Percentiles rank a stretch among this genome's conserved stretches.
phyloP scores from a whole-genome alignment of 2,888 invertebrate species.

The Odontocolon sp. region DNA sequence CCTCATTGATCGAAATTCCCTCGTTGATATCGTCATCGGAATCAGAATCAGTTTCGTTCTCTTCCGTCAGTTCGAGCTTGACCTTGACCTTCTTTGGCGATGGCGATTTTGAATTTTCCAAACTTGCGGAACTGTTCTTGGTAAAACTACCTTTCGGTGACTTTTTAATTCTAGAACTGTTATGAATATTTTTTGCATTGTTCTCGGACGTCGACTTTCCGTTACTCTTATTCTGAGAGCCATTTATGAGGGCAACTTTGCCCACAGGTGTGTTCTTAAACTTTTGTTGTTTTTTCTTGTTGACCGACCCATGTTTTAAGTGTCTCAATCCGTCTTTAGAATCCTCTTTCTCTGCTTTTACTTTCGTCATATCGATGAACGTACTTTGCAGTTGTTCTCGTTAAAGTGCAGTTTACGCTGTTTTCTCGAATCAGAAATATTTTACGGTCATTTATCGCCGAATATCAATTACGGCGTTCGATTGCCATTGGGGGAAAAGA shows the following conservation, averaged over 20 bases:
- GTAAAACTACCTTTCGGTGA: not conserved
- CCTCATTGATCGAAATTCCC: constrained; percentile 59
- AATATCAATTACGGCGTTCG: not conserved
- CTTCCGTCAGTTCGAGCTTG: constrained; percentile 32
- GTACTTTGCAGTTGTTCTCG: not conserved
- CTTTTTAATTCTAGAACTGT: constrained; percentile 2
- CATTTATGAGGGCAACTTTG: constrained; percentile 66
- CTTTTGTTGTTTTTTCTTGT: constrained; percentile 66
- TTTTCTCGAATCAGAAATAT: constrained; percentile 2
- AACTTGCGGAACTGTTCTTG: constrained; percentile 10
- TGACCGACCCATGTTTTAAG: constrained; percentile 63
- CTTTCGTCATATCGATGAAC: constrained; percentile 44
- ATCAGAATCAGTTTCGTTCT: constrained; percentile 49
- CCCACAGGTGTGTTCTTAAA: constrained; percentile 67
- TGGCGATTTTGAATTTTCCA: not conserved
- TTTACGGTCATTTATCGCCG: not conserved
- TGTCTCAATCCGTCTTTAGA: not conserved
- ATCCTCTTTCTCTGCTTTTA: not conserved
- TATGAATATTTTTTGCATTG: no score
- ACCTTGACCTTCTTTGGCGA: constrained; percentile 34
- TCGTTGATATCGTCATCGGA: constrained; percentile 64
- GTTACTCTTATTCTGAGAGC: constrained; percentile 30
- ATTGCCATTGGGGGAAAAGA: not conserved
- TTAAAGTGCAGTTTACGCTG: not conserved
- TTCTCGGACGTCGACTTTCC: constrained; percentile 45